Conservation (phyloP, 2,113 vertebrate species). For the Xyliphius kryptos region DNA sequence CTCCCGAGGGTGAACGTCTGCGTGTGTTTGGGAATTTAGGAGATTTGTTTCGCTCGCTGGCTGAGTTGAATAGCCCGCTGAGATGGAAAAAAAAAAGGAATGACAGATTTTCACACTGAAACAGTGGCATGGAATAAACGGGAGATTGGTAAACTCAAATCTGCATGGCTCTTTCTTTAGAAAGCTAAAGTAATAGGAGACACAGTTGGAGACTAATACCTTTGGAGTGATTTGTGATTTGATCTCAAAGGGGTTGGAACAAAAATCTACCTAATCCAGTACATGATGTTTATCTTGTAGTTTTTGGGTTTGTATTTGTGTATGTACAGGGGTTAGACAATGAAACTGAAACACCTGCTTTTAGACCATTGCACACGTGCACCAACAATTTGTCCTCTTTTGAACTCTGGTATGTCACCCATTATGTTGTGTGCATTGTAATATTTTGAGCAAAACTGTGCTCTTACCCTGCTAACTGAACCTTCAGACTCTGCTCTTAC, state of each 20-base stretch:
- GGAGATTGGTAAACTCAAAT: slow-evolving; percentile 6
- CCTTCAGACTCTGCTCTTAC: no score
- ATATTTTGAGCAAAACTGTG: no score
- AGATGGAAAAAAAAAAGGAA: slow-evolving; percentile 19
- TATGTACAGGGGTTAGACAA: no score
- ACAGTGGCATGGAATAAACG: slow-evolving; percentile 2
- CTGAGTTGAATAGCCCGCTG: slow-evolving; percentile 76
- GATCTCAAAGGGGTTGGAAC: not conserved
- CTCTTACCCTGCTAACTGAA: no score
- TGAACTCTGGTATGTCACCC: no score
- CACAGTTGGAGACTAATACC: not conserved
- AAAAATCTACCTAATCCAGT: slow-evolving; percentile 12
- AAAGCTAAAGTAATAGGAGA: slow-evolving; percentile 4
- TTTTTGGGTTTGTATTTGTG: not conserved
- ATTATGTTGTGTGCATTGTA: no score
- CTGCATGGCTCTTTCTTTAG: slow-evolving; percentile 3
- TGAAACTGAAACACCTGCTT: no score
- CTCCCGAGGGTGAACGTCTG: slow-evolving; percentile 68
- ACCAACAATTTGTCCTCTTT: no score
- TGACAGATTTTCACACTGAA: slow-evolving; percentile 1
- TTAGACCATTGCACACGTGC: no score
- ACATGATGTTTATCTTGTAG: not conserved
- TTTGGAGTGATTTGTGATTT: not conserved
- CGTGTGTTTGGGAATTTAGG: slow-evolving; percentile 74
- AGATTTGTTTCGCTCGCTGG: slow-evolving; percentile 72